Evolutionary conservation across 2,113 vertebrate species (phyloP).

Genomic region (Oreochromis niloticus): DNA sequence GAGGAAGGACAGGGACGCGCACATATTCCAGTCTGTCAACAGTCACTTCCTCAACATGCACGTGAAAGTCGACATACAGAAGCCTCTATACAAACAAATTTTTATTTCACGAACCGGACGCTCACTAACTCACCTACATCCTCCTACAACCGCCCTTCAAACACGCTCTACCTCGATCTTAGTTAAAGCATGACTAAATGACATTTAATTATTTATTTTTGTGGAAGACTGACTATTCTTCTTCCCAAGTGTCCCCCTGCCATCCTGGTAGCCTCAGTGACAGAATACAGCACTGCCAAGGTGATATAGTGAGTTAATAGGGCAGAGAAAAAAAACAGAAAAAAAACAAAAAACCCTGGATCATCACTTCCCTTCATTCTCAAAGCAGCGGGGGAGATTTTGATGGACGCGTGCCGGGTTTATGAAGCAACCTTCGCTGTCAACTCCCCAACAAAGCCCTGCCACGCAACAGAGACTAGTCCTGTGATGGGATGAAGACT

Average conservation of each 20-base stretch:
- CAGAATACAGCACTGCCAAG: constrained; percentile 47
- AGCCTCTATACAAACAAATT: neutral
- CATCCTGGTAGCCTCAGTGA: neutral
- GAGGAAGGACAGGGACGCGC: neutral
- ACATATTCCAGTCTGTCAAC: neutral
- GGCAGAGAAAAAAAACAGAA: neutral
- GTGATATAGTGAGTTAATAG: constrained; percentile 39
- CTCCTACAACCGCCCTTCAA: neutral
- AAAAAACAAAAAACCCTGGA: constrained; percentile 38
- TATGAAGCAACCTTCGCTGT: constrained; percentile 52
- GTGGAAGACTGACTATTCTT: neutral
- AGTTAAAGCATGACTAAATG: neutral
- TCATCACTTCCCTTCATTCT: constrained; percentile 62
- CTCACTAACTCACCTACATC: neutral
- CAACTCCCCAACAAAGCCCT: constrained; percentile 44
- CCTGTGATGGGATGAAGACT: constrained; percentile 47
- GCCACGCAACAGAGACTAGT: constrained; percentile 15
- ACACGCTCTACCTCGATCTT: neutral
- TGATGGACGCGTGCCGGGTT: constrained; percentile 40
- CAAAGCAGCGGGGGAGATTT: constrained; percentile 31
- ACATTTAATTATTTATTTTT: neutral
- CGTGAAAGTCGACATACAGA: neutral
- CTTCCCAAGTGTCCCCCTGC: neutral
- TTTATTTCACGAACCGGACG: neutral
- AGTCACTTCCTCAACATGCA: neutral